Conservation (phyloP, 2,888 invertebrate genomes). For the Atrina japonica region DNA sequence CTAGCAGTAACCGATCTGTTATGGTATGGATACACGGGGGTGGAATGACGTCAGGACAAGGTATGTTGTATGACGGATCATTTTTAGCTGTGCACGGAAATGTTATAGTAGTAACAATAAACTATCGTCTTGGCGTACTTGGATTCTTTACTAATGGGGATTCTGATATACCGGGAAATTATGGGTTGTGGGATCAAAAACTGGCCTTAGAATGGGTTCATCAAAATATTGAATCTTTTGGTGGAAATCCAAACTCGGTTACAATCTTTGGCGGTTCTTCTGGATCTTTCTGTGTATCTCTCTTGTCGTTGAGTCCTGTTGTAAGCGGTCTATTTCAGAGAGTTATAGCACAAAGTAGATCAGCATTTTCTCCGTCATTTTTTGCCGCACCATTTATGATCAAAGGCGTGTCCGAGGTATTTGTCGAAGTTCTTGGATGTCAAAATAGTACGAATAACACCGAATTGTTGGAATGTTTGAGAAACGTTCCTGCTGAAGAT, state of each 20-base stretch:
- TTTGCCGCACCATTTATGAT: neutral
- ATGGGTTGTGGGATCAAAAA: constrained; percentile 23
- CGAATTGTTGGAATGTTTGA: no score
- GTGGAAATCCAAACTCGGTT: constrained; percentile 4
- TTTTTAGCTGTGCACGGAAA: neutral
- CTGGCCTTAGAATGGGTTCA: constrained; percentile 19
- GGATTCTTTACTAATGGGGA: constrained; percentile 24
- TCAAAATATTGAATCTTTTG: constrained; percentile 11
- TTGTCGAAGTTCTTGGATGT: no score
- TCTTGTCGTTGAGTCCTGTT: constrained; percentile 1
- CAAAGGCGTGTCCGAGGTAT: no score
- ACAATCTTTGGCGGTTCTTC: constrained; percentile 2
- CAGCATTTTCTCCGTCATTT: neutral
- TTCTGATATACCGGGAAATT: constrained; percentile 16
- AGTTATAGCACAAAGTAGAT: neutral
- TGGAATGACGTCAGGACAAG: neutral
- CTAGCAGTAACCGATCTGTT: neutral
- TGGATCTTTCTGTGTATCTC: neutral
- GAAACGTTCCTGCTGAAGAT: no score
- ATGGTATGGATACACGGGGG: constrained; percentile 12
- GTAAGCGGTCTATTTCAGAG: constrained; percentile 6
- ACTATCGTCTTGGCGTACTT: constrained; percentile 3
- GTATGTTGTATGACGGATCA: neutral
- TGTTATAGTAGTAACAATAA: neutral
- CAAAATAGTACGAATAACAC: no score